Conservation (phyloP, 2,113 vertebrate species). For the Apus apus region DNA sequence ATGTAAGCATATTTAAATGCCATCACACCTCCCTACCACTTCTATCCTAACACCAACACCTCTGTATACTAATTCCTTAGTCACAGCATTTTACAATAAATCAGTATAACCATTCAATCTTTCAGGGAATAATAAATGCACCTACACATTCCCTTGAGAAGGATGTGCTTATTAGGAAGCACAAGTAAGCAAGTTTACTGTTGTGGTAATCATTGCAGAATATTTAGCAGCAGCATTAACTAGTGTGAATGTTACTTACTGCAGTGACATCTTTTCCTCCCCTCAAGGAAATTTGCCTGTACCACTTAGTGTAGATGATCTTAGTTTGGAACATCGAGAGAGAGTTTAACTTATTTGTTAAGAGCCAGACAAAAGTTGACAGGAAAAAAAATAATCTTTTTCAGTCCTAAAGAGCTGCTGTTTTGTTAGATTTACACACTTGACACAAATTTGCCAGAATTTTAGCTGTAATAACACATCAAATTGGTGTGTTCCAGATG, state of each 20-base stretch:
- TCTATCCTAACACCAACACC: background rate
- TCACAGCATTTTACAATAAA: background rate
- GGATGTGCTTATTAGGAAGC: background rate
- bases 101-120: background rate
- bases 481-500: background rate
- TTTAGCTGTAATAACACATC: background rate
- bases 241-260: background rate
- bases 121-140: background rate
- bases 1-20: background rate
- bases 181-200: background rate
- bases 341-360: background rate
- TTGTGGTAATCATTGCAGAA: background rate
- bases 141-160: background rate
- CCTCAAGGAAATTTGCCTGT: background rate
- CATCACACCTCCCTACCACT: background rate
- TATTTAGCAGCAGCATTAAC: background rate
- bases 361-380: background rate
- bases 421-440: background rate
- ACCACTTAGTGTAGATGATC: background rate
- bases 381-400: background rate
- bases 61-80: background rate
- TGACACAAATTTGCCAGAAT: background rate
- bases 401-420: background rate
- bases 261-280: background rate
- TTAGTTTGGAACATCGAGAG: background rate